phyloP scores from a whole-genome alignment of 2,113 vertebrate genomes.

The Apteryx mantelli region DNA sequence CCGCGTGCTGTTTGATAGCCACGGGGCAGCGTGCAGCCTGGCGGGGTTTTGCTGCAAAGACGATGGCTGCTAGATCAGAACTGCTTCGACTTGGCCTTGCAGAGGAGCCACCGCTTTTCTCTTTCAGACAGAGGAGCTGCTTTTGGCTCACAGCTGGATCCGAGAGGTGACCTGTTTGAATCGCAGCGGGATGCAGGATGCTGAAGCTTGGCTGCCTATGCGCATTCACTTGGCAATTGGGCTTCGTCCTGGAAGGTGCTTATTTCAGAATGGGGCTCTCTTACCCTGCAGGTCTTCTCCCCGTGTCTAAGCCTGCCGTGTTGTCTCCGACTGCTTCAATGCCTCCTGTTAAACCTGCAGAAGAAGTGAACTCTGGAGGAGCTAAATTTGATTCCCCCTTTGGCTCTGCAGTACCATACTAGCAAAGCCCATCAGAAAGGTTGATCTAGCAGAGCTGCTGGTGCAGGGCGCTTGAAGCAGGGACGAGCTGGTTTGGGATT shows the following conservation, averaged over 20 bases:
- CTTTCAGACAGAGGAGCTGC: too few relatives aligned
- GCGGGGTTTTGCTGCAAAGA: background rate
- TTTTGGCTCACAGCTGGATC: background rate
- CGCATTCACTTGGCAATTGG: rapidly evolving
- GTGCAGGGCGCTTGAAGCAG: background rate
- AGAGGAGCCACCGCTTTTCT: background rate
- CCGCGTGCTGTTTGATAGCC: rapidly evolving
- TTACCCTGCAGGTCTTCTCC: background rate
- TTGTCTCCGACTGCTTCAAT: background rate
- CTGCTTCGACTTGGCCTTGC: background rate
- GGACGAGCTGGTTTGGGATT: background rate
- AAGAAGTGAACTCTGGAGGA: background rate
- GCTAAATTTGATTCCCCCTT: background rate
- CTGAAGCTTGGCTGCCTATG: background rate
- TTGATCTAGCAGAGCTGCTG: background rate
- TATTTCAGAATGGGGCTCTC: background rate
- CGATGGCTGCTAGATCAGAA: background rate
- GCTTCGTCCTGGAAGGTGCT: background rate
- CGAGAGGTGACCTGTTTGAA: background rate
- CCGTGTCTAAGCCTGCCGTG: rapidly evolving
- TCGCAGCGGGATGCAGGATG: background rate
- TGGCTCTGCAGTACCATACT: background rate
- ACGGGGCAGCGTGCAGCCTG: background rate
- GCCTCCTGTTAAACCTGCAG: background rate
- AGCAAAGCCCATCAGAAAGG: background rate